Evolutionary conservation across 1,140 invertebrate genomes (phyloP), one percentile per base, ranked within the genome.

Genomic region (Meloidogyne hapla): DNA sequence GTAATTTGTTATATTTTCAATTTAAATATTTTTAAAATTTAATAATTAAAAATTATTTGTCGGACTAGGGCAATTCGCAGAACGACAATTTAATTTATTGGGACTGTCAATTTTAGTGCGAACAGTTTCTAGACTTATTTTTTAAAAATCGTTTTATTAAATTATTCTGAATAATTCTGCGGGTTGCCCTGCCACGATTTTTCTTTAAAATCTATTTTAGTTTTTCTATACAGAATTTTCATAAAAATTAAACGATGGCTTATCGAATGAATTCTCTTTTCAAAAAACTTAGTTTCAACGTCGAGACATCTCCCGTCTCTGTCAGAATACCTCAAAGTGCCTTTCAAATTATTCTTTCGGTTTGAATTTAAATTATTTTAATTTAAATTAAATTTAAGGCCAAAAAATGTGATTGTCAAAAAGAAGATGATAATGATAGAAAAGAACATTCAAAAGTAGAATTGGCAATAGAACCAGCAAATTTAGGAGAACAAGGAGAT

Each of bases 321-420:
- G 56, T 73, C 21, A 25, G 40, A 21, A 25, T 73, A 15, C 28
- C 70, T 33, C 26, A 56, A 18, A 73, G 56, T 40, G 61, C 56
- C n/a, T 73, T 73, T 38, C 48, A 73, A 25, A 42, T 73, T 28
- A 6, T 73, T 26, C 70, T 73, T 33, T 63, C 70, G 18, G 70
- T 73, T 15, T 25, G 21, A 26, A 69, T n/a, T 69, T 42, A 2
- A 25, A 69, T 40, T 42, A 18, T 0, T 38, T 40, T 40, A 62
- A 40, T 13, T 45, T 62, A 56, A n/a, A 70, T 63, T n/a, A 23
- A 45, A n/a, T 6, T 33, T 40, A 40, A 33, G 25, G 40, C 40
- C 21, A 45, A 62, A 8, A 70, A 70, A 62, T 69, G 18, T 48
- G 45, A 48, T n/a, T 56, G 48, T 56, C 18, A 56, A 56, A 56